These are phyloP conservation scores for Xanthia togata DNA, from an alignment of 2,888 invertebrate genomes.

Conservation along the genomic window DNA sequence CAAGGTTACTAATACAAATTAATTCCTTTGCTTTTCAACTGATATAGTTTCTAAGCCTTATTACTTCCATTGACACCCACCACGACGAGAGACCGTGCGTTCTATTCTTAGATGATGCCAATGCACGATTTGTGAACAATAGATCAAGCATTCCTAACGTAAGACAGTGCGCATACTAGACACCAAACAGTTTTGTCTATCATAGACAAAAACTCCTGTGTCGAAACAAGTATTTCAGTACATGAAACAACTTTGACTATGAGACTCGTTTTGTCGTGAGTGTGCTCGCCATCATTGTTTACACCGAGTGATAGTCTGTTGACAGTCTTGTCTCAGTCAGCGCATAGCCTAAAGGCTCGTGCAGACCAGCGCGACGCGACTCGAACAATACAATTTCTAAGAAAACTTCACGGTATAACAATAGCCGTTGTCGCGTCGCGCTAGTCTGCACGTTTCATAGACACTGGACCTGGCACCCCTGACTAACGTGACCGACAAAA, in stretches of 20 bases:
- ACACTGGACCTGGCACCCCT: conserved; percentile 1
- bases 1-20: not conserved
- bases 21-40: conserved; percentile 24
- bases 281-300: not conserved
- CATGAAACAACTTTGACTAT: not conserved
- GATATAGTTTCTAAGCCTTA: conserved; percentile 14
- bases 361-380: too few species aligned
- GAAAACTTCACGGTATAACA: too few species aligned
- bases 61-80: conserved; percentile 33
- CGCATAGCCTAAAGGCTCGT: not conserved
- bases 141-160: conserved; percentile 35
- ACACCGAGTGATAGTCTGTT: not conserved
- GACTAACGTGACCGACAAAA: conserved; percentile 21
- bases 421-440: too few species aligned
- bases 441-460: conserved; percentile 23
- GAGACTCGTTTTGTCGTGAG: not conserved
- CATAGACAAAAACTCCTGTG: not conserved
- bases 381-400: too few species aligned
- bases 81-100: conserved; percentile 32
- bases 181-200: conserved; percentile 25
- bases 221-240: not conserved
- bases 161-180: not conserved
- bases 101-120: conserved; percentile 41
- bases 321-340: not conserved
- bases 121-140: conserved; percentile 39